A percentile compares a stretch with the other conserved stretches of the same genome.
Evolutionary conservation across 2,888 invertebrate species (phyloP).

Genomic region (Xestia rhomboidea): DNA sequence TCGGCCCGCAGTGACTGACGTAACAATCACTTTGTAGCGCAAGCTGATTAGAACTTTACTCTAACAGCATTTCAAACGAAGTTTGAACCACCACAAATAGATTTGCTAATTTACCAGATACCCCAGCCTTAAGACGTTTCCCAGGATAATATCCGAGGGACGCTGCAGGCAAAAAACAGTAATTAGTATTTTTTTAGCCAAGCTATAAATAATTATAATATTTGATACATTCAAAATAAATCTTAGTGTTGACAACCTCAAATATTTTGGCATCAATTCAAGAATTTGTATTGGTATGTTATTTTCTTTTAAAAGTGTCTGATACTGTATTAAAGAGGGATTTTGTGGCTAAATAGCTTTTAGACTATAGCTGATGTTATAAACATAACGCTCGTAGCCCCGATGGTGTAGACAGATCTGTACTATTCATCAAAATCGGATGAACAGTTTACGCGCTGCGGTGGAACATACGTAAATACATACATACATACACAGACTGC

Average conservation of each 20-base stretch:
- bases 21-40: too few species aligned
- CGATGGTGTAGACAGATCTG: background rate
- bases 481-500: too few species aligned
- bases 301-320: background rate
- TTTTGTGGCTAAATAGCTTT: background rate
- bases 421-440: too few species aligned
- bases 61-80: too few species aligned
- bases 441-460: too few species aligned
- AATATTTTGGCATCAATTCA: slow-evolving; percentile 38
- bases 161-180: background rate
- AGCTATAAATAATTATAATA: background rate
- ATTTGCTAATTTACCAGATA: too few species aligned
- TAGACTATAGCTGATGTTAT: background rate
- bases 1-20: too few species aligned
- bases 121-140: too few species aligned
- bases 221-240: slow-evolving; percentile 19
- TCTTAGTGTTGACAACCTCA: slow-evolving; percentile 28
- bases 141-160: background rate
- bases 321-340: background rate
- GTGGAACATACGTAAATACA: too few species aligned
- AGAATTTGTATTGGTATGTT: slow-evolving; percentile 24
- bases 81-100: too few species aligned
- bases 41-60: too few species aligned
- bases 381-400: background rate
- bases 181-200: background rate